Evolutionary conservation across 2,113 vertebrate species (phyloP), one percentile per base, ranked within the genome.

Genomic region (Pteruthius melanotis): DNA sequence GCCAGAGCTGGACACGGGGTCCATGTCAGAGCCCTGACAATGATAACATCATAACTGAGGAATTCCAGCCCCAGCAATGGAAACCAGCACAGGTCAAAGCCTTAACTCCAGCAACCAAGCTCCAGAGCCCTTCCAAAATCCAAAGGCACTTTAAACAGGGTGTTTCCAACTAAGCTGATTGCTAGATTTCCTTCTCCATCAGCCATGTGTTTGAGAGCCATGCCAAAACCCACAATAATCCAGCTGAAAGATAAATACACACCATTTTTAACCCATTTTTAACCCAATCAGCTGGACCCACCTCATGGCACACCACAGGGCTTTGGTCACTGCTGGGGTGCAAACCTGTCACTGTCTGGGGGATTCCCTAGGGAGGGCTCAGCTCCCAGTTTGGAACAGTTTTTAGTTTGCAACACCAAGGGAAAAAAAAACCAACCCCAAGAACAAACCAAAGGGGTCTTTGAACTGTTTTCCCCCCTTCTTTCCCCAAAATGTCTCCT

Each of bases 391-490:
- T 37, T n/a, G 39, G 39, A 72, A 22, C 47, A 22, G 47, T 22
- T 57, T 22, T 28, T 6, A 13, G 5, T 52, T 45, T n/a, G 35
- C n/a, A 76, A 22, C 42, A 26, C 22, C 10, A 26, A 68, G 35
- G 22, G 31, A 11, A 5, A 24, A 35, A 45, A 40, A 47, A 44
- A 70, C 35, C 10, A 24, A n/a, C 18, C 7, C 66, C 53, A 3
- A 31, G 42, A 44, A 2, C 30, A 50, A 76, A 74, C 23, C 21
- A 28, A 64, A 24, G 26, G 4, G 13, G 60, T 2, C 23, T 63
- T 3, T 42, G 59, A 50, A 61, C 27, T 30, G 1, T 17, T 60
- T 15, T 1, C 7, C 4, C 21, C 9, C 0, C 0, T 6, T 13
- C 10, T 37, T 57, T 37, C n/a, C 47, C 23, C 35, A 20, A 9